A percentile compares a stretch with the other conserved stretches of the same genome.
phyloP scores from a whole-genome alignment of 2,113 vertebrate species.

The Sinocyclocheilus maitianheensis region DNA sequence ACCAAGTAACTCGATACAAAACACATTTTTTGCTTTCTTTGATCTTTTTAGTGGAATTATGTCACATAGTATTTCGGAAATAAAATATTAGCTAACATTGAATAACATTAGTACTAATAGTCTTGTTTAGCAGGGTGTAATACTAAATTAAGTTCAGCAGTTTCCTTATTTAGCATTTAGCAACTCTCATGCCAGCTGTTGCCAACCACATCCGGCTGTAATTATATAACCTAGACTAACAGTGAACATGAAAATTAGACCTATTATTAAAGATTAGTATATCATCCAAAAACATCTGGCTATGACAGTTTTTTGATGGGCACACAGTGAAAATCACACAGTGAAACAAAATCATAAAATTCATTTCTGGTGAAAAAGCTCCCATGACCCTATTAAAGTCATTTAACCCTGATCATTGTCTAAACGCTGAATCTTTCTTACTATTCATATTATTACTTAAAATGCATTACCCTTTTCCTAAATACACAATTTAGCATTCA shows the following conservation, averaged over 20 bases:
- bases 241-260: background rate
- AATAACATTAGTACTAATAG: no score
- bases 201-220: background rate
- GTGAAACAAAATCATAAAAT: constrained; percentile 30
- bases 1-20: background rate
- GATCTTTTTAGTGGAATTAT: background rate
- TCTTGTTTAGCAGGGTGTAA: background rate
- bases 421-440: constrained; percentile 15
- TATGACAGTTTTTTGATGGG: constrained; percentile 12
- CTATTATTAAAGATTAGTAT: background rate
- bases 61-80: background rate
- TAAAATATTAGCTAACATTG: background rate
- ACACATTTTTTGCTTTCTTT: background rate
- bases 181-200: background rate
- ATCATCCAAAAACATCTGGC: background rate
- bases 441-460: constrained; percentile 28
- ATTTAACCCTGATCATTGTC: constrained; percentile 38
- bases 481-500: background rate
- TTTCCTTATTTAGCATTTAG: background rate
- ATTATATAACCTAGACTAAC: background rate
- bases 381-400: background rate
- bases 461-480: constrained; percentile 22
- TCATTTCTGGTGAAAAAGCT: constrained; percentile 4
- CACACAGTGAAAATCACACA: constrained; percentile 25
- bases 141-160: background rate